phyloP scores from a whole-genome alignment of 2,113 vertebrate genomes.

The Myiagra hebetior region DNA sequence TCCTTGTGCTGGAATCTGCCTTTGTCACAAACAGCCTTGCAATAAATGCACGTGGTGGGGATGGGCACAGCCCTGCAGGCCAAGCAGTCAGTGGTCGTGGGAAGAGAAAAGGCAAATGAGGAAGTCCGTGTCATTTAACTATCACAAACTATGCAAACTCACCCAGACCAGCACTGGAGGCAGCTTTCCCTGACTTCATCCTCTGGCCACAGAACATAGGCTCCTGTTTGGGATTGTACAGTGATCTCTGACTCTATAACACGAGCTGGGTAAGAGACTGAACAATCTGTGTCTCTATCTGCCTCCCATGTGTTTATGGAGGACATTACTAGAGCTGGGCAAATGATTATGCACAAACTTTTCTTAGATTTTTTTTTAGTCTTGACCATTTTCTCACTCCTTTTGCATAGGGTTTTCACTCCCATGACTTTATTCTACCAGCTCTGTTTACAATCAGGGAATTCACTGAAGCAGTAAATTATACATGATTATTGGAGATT shows the following conservation, averaged over 20 bases:
- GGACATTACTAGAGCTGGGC: background rate
- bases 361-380: background rate
- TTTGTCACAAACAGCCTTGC: background rate
- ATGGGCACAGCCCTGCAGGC: fast-evolving
- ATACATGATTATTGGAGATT: background rate
- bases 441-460: background rate
- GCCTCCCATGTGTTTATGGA: background rate
- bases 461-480: constrained; percentile 18
- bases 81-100: fast-evolving
- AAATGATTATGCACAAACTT: background rate
- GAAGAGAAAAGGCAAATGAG: background rate
- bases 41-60: fast-evolving
- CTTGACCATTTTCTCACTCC: background rate
- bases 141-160: fast-evolving
- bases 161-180: fast-evolving
- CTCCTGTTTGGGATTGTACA: background rate
- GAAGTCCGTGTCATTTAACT: background rate
- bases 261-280: fast-evolving
- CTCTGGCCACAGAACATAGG: fast-evolving
- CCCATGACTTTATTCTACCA: background rate
- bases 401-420: background rate
- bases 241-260: background rate
- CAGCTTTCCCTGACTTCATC: background rate
- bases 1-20: background rate
- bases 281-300: background rate